Evolutionary conservation across 2,888 invertebrate genomes (phyloP).

Genomic region (Heliothis peltigera): DNA sequence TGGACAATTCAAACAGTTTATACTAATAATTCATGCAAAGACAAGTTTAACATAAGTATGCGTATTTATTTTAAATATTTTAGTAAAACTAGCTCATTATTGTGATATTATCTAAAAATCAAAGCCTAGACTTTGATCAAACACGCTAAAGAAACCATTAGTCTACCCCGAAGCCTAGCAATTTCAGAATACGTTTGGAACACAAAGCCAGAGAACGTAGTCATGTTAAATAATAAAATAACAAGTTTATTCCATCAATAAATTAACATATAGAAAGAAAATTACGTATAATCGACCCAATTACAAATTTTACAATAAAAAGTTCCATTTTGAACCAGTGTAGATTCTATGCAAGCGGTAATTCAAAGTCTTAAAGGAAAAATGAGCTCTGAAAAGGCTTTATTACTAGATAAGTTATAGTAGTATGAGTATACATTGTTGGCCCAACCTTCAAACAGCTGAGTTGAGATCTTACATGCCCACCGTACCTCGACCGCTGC

Average conservation of each 20-base stretch:
- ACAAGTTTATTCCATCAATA: not conserved
- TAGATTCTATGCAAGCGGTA: conserved; percentile 11
- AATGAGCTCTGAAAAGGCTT: not conserved
- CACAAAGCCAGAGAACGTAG: not conserved
- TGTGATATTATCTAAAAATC: conserved; percentile 23
- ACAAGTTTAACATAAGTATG: not conserved
- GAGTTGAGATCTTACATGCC: not conserved
- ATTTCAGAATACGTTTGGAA: conserved; percentile 1
- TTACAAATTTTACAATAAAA: not conserved
- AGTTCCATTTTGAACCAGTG: conserved; percentile 12
- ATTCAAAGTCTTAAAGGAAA: not conserved
- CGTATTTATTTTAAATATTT: conserved; percentile 9
- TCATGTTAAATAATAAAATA: not conserved
- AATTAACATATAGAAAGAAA: conserved; percentile 21
- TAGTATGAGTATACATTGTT: not conserved
- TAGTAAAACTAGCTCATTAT: conserved; percentile 1
- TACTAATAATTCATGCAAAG: not conserved
- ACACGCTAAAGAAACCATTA: not conserved
- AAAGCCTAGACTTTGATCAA: conserved; percentile 20
- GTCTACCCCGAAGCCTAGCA: conserved; percentile 1
- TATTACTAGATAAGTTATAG: not conserved
- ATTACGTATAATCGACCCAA: conserved; percentile 5
- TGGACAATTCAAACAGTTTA: conserved; percentile 7
- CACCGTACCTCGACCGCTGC: not conserved
- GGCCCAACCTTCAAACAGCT: not conserved